A percentile compares a stretch with the other conserved stretches of the same genome.
These are phyloP conservation scores for Drosophila eohydei DNA, from an alignment of 2,888 invertebrate species.

Conservation along the genomic window DNA sequence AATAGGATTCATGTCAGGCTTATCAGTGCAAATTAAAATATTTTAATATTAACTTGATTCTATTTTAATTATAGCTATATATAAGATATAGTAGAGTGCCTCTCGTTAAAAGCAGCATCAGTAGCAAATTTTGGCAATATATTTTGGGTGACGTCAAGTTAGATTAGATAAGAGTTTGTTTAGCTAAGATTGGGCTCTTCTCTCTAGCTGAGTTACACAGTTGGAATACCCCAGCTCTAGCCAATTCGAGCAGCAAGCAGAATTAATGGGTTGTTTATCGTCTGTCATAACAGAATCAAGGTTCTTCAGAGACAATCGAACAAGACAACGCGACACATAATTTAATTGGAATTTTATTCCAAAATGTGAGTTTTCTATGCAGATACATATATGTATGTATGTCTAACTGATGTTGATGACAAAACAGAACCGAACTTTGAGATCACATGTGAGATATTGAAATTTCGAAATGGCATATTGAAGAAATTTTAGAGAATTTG, in stretches of 20 bases:
- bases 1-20: neutral
- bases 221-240: neutral
- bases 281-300: slow-evolving; percentile 33
- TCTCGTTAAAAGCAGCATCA: neutral
- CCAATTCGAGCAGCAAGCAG: neutral
- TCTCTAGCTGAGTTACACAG: no score
- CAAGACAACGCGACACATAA: slow-evolving; percentile 41
- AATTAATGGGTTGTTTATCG: slow-evolving; percentile 21
- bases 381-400: slow-evolving; percentile 5
- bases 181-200: neutral
- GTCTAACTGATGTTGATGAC: neutral
- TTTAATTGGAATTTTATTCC: slow-evolving; percentile 37
- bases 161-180: slow-evolving; percentile 9
- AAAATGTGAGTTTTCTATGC: slow-evolving; percentile 17
- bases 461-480: neutral
- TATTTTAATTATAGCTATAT: neutral
- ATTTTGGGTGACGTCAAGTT: neutral
- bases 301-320: slow-evolving; percentile 25
- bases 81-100: neutral
- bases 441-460: neutral
- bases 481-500: neutral
- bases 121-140: neutral
- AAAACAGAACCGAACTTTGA: neutral
- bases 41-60: no score
- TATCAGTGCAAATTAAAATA: neutral